A percentile compares a stretch with the other conserved stretches of the same genome.
These are phyloP conservation scores for Lemur catta DNA, from an alignment of 2,797 vertebrate species.

Conservation along the genomic window DNA sequence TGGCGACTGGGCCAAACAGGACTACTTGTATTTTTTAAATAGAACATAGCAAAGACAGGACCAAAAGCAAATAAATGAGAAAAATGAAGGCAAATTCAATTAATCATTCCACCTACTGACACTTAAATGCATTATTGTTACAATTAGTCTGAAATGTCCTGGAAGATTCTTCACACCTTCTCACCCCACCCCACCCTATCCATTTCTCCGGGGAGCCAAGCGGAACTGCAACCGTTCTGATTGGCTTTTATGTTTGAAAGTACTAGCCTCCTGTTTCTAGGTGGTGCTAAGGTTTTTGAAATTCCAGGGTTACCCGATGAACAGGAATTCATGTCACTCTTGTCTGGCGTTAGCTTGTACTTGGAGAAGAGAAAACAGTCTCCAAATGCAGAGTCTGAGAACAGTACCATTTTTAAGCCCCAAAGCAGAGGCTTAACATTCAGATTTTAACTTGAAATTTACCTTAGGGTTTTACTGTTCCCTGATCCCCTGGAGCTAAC, in stretches of 20 bases:
- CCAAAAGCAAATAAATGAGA: slow-evolving; percentile 79
- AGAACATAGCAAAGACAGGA: slow-evolving; percentile 64
- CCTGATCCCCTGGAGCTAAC: slow-evolving; percentile 45
- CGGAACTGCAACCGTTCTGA: slow-evolving; percentile 52
- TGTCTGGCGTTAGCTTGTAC: neutral
- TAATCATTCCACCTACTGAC: slow-evolving; percentile 86
- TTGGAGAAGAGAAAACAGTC: neutral
- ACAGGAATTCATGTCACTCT: slow-evolving; percentile 13
- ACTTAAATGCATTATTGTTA: slow-evolving; percentile 89
- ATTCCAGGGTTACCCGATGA: neutral
- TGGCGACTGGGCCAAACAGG: slow-evolving; percentile 31
- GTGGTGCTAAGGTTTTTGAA: neutral
- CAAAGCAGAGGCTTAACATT: neutral
- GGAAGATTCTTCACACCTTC: slow-evolving; percentile 78
- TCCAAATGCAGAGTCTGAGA: neutral
- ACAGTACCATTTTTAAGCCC: slow-evolving; percentile 30
- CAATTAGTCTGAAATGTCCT: slow-evolving; percentile 85
- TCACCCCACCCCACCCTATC: slow-evolving; percentile 38
- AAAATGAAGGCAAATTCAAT: slow-evolving; percentile 86
- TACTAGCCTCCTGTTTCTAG: neutral
- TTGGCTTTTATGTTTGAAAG: slow-evolving; percentile 37
- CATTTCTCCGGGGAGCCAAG: slow-evolving; percentile 70
- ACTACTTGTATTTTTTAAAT: slow-evolving; percentile 76
- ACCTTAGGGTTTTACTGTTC: slow-evolving; percentile 47
- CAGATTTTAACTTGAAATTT: slow-evolving; percentile 47